phyloP scores from a whole-genome alignment of 2,113 vertebrate genomes.

The Menidia beryllina region DNA sequence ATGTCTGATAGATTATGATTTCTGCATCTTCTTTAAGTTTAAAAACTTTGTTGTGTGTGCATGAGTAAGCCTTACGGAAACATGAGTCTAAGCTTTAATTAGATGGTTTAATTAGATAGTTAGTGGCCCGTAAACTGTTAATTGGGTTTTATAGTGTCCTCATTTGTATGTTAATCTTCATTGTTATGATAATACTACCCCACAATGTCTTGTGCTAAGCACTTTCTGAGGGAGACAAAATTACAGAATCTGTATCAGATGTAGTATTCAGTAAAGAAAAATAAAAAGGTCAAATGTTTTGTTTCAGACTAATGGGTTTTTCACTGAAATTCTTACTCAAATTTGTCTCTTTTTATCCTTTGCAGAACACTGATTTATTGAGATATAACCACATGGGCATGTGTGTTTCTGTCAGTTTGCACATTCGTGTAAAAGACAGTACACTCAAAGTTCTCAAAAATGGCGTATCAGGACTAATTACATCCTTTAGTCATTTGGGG shows the following conservation, averaged over 20 bases:
- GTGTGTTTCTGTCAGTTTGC: not conserved
- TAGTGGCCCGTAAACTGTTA: conserved; percentile 64
- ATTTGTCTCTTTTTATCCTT: not conserved
- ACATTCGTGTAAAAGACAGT: not conserved
- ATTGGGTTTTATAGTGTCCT: conserved; percentile 51
- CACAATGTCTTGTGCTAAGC: conserved; percentile 34
- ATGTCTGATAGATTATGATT: not conserved
- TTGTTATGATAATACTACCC: conserved; percentile 59
- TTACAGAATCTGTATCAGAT: conserved; percentile 6
- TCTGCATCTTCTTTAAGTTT: not conserved
- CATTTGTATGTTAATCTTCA: conserved; percentile 64
- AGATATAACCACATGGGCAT: not conserved
- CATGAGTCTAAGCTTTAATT: conserved; percentile 45
- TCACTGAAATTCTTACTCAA: not conserved
- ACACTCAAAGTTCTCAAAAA: no score
- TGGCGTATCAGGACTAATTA: no score
- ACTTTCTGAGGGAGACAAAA: conserved; percentile 19
- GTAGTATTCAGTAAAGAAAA: not conserved
- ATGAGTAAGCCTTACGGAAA: conserved; percentile 19
- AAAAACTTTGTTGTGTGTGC: not conserved
- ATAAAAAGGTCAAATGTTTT: no score
- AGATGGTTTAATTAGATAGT: conserved; percentile 64
- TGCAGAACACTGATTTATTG: not conserved
- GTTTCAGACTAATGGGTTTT: no score
- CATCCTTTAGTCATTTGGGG: no score